These are phyloP conservation scores for Rhombomys opimus DNA, from an alignment of 2,113 vertebrate species.

Conservation along the genomic window DNA sequence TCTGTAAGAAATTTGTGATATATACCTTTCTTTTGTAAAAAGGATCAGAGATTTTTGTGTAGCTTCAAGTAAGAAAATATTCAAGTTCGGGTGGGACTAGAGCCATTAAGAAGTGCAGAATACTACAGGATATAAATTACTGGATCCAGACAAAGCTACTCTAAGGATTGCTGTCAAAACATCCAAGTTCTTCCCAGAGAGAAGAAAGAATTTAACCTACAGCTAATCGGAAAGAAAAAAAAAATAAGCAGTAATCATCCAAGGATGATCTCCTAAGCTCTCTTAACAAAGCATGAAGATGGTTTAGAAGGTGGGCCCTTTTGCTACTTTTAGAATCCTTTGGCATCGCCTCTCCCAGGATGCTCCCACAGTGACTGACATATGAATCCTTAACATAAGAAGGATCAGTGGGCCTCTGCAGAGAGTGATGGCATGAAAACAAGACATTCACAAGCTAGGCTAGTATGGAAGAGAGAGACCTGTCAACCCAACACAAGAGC, in stretches of 20 bases:
- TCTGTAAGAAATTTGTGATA: background rate
- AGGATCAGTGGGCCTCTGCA: background rate
- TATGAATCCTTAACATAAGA: background rate
- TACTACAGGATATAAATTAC: background rate
- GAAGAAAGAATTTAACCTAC: background rate
- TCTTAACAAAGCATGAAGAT: background rate
- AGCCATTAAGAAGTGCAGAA: background rate
- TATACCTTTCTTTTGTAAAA: background rate
- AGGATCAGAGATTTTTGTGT: background rate
- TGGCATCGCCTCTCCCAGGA: background rate
- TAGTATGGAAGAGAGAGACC: background rate
- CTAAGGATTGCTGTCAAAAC: background rate
- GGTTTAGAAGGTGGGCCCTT: background rate
- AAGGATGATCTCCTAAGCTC: background rate
- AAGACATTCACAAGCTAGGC: background rate
- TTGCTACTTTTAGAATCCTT: background rate
- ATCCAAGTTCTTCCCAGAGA: constrained; percentile 23
- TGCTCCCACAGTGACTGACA: background rate
- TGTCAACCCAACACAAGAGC: background rate
- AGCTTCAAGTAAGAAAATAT: background rate
- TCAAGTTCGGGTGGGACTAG: background rate
- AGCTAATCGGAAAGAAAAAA: background rate
- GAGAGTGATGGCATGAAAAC: background rate
- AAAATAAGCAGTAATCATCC: background rate
- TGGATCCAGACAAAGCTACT: background rate